These are phyloP conservation scores for Hydropsyche tenuis DNA, from an alignment of 1,140 invertebrate species.

Conservation along the genomic window DNA sequence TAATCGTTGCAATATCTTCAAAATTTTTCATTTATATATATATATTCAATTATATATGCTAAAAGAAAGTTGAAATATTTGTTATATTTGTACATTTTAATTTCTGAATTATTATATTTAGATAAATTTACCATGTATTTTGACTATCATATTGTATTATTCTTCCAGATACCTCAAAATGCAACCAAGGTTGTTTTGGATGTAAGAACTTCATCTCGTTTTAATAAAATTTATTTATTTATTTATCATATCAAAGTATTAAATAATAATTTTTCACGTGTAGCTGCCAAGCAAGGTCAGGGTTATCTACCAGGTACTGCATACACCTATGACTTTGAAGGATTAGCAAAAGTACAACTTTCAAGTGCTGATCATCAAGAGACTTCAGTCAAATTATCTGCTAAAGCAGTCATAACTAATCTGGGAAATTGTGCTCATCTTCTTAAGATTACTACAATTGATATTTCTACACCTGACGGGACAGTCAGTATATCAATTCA, in stretches of 20 bases:
- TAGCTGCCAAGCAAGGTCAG: slow-evolving; percentile 52
- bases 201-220: slow-evolving; percentile 15
- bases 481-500: slow-evolving; percentile 52
- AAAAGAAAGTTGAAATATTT: too few relatives aligned
- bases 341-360: slow-evolving; percentile 56
- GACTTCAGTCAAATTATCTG: slow-evolving; percentile 62
- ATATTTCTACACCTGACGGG: slow-evolving; percentile 59
- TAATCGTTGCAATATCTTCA: too few relatives aligned
- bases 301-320: slow-evolving; percentile 55
- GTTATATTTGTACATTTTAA: too few relatives aligned
- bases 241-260: too few relatives aligned
- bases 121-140: too few relatives aligned
- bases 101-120: too few relatives aligned
- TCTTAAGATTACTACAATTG: slow-evolving; percentile 60
- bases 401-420: slow-evolving; percentile 59
- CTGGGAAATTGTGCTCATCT: slow-evolving; percentile 64
- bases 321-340: slow-evolving; percentile 60
- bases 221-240: not conserved
- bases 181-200: not conserved
- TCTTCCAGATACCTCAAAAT: not conserved
- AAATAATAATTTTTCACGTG: too few relatives aligned
- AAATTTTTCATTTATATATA: too few relatives aligned
- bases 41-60: too few relatives aligned
- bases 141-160: too few relatives aligned
- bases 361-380: slow-evolving; percentile 59